Conservation (phyloP, 1,140 invertebrate species). For the Drosophila azteca region DNA sequence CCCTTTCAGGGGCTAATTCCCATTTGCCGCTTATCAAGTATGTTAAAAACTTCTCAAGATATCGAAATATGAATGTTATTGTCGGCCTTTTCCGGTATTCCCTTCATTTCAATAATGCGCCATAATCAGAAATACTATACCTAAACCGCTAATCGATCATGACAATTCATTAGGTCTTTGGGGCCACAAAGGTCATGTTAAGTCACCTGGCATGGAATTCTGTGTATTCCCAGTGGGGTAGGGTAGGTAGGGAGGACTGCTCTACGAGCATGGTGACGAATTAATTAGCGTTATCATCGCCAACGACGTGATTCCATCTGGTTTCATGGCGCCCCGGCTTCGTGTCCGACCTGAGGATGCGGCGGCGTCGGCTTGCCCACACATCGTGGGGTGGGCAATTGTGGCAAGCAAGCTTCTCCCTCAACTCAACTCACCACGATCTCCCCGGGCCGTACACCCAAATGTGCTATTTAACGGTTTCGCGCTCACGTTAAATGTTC, state of each 20-base stretch:
- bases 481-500: slow-evolving; percentile 47
- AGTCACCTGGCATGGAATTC: slow-evolving; percentile 32
- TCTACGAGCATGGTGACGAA: slow-evolving; percentile 4
- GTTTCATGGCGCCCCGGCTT: background rate
- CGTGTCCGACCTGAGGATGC: slow-evolving; percentile 36
- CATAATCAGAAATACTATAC: slow-evolving; percentile 9
- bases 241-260: slow-evolving; percentile 5
- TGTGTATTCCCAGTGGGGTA: slow-evolving; percentile 30
- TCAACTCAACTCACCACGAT: slow-evolving; percentile 57
- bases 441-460: slow-evolving; percentile 32
- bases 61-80: too few species aligned
- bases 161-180: slow-evolving; percentile 44
- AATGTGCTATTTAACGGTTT: slow-evolving; percentile 53
- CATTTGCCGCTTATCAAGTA: too few species aligned
- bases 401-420: slow-evolving; percentile 25
- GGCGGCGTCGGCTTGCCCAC: slow-evolving; percentile 8
- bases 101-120: too few species aligned
- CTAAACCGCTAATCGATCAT: slow-evolving; percentile 54
- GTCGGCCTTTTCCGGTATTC: too few species aligned
- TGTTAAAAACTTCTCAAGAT: too few species aligned
- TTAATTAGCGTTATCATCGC: slow-evolving; percentile 50
- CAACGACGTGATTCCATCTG: slow-evolving; percentile 36
- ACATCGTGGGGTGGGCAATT: background rate
- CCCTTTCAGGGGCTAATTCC: too few species aligned
- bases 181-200: slow-evolving; percentile 40